phyloP scores from a whole-genome alignment of 2,797 vertebrate species.

The Yasuhikotakia modesta region DNA sequence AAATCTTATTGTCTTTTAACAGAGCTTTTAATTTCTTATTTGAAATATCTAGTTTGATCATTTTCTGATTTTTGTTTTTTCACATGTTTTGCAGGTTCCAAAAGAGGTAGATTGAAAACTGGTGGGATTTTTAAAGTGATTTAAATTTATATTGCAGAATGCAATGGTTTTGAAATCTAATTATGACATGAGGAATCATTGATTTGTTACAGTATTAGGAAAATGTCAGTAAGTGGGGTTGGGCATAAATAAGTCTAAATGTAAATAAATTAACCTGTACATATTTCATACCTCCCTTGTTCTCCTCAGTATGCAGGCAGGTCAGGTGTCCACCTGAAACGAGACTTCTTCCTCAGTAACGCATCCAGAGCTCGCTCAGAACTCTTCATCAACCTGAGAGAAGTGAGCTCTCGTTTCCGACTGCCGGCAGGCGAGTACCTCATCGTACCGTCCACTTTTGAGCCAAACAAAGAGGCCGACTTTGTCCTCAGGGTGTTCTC shows the following conservation, averaged over 20 bases:
- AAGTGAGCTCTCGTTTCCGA: conserved; percentile 86
- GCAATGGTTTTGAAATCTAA: not conserved
- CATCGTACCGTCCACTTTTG: conserved; percentile 92
- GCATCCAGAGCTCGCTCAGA: conserved; percentile 88
- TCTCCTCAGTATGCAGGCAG: conserved; percentile 69
- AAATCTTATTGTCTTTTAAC: no score
- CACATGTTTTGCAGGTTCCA: conserved; percentile 65
- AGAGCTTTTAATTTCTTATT: not conserved
- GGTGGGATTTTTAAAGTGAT: not conserved
- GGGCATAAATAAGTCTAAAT: not conserved
- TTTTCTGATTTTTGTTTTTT: conserved; percentile 19
- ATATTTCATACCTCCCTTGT: not conserved
- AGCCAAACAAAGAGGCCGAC: conserved; percentile 86
- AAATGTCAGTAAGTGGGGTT: not conserved
- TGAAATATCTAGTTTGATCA: not conserved
- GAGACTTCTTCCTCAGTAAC: conserved; percentile 88
- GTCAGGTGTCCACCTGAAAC: conserved; percentile 84
- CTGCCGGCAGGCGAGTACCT: conserved; percentile 90
- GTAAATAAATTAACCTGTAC: no score
- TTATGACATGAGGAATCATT: not conserved
- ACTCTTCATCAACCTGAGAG: conserved; percentile 92
- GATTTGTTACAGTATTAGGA: not conserved
- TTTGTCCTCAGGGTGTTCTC: conserved; percentile 92
- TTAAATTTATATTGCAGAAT: not conserved
- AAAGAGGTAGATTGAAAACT: conserved; percentile 60